phyloP scores from a whole-genome alignment of 2,113 vertebrate species.

The Rallus limicola region DNA sequence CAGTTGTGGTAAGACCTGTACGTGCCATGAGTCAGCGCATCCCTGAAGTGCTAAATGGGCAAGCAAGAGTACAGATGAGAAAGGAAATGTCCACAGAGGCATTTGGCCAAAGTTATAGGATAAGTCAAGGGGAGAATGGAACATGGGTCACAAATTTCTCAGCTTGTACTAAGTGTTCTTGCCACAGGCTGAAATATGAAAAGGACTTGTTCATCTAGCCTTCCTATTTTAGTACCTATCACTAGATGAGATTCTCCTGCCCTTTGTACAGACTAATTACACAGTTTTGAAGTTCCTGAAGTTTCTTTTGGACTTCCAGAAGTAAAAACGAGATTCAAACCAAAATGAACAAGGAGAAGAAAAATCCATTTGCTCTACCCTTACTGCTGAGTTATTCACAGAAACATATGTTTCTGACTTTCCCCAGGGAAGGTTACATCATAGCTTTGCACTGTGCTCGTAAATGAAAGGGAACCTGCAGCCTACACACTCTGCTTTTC shows the following conservation, averaged over 20 bases:
- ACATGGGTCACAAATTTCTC: not conserved
- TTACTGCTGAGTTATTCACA: not conserved
- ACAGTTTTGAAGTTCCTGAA: not conserved
- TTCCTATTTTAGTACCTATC: not conserved
- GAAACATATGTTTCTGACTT: not conserved
- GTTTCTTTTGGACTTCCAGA: not conserved
- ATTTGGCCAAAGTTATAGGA: not conserved
- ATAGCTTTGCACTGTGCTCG: not conserved
- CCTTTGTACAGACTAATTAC: not conserved
- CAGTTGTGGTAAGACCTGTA: not conserved
- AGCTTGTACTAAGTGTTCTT: not conserved
- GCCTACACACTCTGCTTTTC: not conserved
- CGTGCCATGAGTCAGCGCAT: not conserved
- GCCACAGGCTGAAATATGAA: not conserved
- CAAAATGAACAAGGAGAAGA: not conserved
- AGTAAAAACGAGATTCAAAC: not conserved
- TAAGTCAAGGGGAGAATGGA: slow-evolving; percentile 3
- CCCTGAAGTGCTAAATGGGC: not conserved
- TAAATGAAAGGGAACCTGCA: not conserved
- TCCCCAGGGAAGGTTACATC: not conserved
- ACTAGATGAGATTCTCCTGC: not conserved
- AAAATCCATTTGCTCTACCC: not conserved
- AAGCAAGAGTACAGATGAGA: not conserved
- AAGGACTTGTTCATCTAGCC: not conserved
- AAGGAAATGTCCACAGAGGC: not conserved